These are phyloP conservation scores for Alloscopus bannaensis DNA, from an alignment of 2,888 invertebrate genomes.

Conservation along the genomic window DNA sequence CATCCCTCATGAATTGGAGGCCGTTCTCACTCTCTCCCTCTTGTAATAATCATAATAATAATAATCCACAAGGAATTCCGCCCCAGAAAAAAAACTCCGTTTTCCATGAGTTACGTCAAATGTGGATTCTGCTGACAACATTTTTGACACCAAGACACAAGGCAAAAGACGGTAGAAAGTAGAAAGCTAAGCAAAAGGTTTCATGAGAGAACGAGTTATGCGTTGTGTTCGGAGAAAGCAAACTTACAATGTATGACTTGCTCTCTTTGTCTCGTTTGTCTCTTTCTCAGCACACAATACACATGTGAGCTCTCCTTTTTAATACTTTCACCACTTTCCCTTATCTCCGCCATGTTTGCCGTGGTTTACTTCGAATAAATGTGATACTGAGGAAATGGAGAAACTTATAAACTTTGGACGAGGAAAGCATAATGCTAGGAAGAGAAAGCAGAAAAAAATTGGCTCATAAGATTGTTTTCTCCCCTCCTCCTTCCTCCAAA, in stretches of 20 bases:
- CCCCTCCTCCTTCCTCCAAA: too few relatives aligned
- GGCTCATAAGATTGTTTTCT: too few relatives aligned
- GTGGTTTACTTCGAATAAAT: not conserved
- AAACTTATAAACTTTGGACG: too few relatives aligned
- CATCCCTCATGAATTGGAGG: constrained; percentile 27
- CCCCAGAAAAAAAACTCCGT: constrained; percentile 9
- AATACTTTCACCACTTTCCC: not conserved
- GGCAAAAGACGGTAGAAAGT: not conserved
- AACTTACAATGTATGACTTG: not conserved
- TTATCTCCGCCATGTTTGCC: not conserved
- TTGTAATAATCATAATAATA: constrained; percentile 28
- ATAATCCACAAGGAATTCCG: constrained; percentile 36
- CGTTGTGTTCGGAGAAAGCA: not conserved
- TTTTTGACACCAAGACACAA: not conserved
- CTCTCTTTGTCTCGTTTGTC: not conserved
- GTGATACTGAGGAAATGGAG: too few relatives aligned
- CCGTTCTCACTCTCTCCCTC: not conserved
- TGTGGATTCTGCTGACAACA: constrained; percentile 15
- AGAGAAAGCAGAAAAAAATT: too few relatives aligned
- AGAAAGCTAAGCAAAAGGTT: not conserved
- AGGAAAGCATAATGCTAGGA: too few relatives aligned
- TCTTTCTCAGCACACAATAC: too few relatives aligned
- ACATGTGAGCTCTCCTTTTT: not conserved
- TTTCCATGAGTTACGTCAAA: constrained; percentile 18
- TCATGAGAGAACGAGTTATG: not conserved